Evolutionary conservation across 1,140 invertebrate species (phyloP).

Genomic region (Macrotrachela quadricornifera): DNA sequence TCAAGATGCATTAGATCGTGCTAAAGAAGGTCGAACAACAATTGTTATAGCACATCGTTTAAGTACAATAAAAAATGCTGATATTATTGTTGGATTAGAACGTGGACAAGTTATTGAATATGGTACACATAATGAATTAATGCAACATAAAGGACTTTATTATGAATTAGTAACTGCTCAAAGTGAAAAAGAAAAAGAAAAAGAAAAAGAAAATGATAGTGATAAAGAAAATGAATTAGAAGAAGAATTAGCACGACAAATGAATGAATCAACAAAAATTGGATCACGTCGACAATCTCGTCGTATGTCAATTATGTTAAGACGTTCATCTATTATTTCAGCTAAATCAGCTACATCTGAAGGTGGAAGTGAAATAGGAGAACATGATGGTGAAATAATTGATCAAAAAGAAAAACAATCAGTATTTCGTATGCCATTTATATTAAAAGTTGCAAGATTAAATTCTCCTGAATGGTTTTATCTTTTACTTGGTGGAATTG

Average conservation of each 20-base stretch:
- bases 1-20: constrained; percentile 22
- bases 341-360: too few relatives aligned
- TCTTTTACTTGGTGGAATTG: constrained; percentile 46
- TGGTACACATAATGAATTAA: constrained; percentile 30
- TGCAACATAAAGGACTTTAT: constrained; percentile 3
- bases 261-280: too few relatives aligned
- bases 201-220: not conserved
- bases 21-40: constrained; percentile 24
- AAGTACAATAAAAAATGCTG: constrained; percentile 73
- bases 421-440: constrained; percentile 10
- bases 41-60: constrained; percentile 35
- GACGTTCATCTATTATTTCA: too few relatives aligned
- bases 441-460: constrained; percentile 35
- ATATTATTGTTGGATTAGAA: constrained; percentile 69
- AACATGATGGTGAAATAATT: too few relatives aligned
- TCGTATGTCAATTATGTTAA: too few relatives aligned
- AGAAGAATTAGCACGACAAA: not conserved
- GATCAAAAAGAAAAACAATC: too few relatives aligned
- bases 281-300: not conserved
- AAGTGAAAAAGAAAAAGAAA: not conserved
- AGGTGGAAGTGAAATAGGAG: too few relatives aligned
- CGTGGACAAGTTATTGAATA: constrained; percentile 69
- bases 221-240: not conserved
- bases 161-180: not conserved
- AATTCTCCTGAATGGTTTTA: constrained; percentile 54